Conservation (phyloP, 2,113 vertebrate genomes). For the Dipodomys merriami region DNA sequence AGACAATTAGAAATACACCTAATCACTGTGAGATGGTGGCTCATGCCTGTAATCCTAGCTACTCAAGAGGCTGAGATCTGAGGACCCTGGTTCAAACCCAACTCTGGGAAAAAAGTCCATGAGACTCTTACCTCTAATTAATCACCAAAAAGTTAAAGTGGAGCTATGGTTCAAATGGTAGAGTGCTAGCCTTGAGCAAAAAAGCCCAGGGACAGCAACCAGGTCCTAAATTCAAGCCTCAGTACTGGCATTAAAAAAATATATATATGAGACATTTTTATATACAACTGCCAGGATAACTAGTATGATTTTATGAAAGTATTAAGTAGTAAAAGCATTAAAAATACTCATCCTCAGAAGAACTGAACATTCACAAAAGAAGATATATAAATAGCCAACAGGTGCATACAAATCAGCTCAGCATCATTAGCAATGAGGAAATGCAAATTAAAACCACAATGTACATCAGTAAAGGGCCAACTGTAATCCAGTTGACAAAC, state of each 20-base stretch:
- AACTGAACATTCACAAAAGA: constrained; percentile 41
- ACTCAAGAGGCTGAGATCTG: too few relatives aligned
- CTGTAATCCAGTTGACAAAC: background rate
- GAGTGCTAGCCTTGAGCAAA: too few relatives aligned
- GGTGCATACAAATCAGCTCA: constrained; percentile 32
- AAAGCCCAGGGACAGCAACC: too few relatives aligned
- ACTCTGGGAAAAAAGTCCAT: too few relatives aligned
- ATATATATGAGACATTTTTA: constrained; percentile 14
- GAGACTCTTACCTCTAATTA: too few relatives aligned
- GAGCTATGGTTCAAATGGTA: too few relatives aligned
- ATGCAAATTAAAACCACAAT: constrained; percentile 51
- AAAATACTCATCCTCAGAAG: constrained; percentile 18
- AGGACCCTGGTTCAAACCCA: too few relatives aligned
- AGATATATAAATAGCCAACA: constrained; percentile 27
- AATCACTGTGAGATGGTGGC: too few relatives aligned
- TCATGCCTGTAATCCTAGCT: too few relatives aligned
- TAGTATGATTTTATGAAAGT: constrained; percentile 21
- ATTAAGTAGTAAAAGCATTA: constrained; percentile 42
- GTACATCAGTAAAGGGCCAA: background rate
- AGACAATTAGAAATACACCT: constrained; percentile 43
- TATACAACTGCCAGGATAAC: background rate
- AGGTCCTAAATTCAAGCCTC: too few relatives aligned
- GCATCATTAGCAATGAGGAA: constrained; percentile 9
- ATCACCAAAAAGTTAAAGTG: too few relatives aligned
- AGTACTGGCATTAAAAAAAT: too few relatives aligned